phyloP scores from a whole-genome alignment of 2,113 vertebrate genomes.

The Paradoxurus hermaphroditus region DNA sequence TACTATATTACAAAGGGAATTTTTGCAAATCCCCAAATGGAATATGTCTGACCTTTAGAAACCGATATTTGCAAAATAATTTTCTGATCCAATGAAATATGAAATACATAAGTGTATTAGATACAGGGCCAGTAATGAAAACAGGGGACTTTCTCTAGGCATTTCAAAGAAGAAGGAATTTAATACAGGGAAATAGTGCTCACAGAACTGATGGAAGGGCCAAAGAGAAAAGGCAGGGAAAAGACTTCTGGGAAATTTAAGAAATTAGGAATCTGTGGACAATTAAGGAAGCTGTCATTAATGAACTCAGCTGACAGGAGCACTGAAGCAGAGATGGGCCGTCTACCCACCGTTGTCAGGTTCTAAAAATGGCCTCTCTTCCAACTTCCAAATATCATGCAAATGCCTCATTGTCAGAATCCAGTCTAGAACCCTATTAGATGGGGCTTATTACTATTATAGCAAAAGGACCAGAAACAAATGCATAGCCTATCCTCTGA shows the following conservation, averaged over 20 bases:
- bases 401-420: not conserved
- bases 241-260: not conserved
- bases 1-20: not conserved
- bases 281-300: not conserved
- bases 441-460: not conserved
- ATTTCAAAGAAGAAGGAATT: not conserved
- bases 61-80: not conserved
- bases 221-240: not conserved
- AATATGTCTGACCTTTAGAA: not conserved
- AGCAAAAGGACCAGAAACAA: not conserved
- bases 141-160: not conserved
- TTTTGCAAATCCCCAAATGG: not conserved
- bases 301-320: not conserved
- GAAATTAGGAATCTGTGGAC: not conserved
- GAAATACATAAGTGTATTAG: not conserved
- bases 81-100: not conserved
- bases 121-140: not conserved
- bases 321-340: not conserved
- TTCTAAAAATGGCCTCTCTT: not conserved
- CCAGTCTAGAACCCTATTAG: not conserved
- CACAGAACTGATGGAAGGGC: not conserved
- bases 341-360: not conserved
- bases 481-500: not conserved
- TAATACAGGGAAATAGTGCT: not conserved
- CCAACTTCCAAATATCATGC: not conserved